phyloP scores from a whole-genome alignment of 2,888 invertebrate species.

The Philhelius pedissequus region DNA sequence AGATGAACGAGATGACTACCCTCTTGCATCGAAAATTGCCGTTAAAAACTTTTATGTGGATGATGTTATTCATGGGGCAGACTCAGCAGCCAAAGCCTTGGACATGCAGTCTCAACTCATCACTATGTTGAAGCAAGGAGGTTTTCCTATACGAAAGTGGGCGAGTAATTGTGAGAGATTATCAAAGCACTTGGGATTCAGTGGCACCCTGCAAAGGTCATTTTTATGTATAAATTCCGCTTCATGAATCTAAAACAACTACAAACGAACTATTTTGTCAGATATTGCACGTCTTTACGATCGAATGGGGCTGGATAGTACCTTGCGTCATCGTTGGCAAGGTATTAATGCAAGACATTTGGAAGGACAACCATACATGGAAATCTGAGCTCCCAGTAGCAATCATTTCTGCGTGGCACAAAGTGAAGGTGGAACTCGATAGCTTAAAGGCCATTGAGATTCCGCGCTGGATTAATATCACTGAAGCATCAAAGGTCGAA shows the following conservation, averaged over 20 bases:
- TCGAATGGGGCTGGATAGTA: not conserved
- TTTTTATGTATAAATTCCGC: not conserved
- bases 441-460: not conserved
- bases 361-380: not conserved
- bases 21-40: too few species aligned
- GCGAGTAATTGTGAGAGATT: too few species aligned
- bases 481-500: not conserved
- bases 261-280: constrained; percentile 1
- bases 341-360: not conserved
- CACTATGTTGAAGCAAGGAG: too few species aligned
- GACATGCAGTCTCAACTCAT: too few species aligned
- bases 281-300: not conserved
- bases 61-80: too few species aligned
- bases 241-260: not conserved
- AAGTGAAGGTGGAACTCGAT: not conserved
- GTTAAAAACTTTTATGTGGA: too few species aligned
- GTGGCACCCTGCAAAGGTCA: too few species aligned
- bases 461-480: not conserved
- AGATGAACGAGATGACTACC: too few species aligned
- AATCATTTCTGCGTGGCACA: not conserved
- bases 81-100: too few species aligned
- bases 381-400: not conserved
- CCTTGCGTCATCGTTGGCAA: not conserved
- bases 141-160: too few species aligned
- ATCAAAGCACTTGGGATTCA: too few species aligned